A percentile compares a stretch with the other conserved stretches of the same genome.
phyloP scores from a whole-genome alignment of 2,888 invertebrate species.

The Oscheius sp. region DNA sequence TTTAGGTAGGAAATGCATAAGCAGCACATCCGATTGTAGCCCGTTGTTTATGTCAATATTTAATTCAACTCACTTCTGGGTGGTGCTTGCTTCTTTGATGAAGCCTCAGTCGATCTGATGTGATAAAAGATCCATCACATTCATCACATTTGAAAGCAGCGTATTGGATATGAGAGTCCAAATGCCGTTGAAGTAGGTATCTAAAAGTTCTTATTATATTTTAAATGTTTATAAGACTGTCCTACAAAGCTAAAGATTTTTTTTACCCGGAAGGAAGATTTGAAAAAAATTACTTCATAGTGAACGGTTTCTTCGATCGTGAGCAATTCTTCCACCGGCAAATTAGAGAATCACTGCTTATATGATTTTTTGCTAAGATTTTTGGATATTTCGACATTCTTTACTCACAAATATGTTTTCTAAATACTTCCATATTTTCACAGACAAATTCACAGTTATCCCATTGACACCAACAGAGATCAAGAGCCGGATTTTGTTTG shows the following conservation, averaged over 20 bases:
- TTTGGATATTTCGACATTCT: neutral
- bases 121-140: constrained; percentile 9
- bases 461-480: constrained; percentile 19
- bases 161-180: constrained; percentile 9
- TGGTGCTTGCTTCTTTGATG: neutral
- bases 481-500: too few species aligned
- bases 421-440: neutral
- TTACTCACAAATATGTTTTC: constrained; percentile 14
- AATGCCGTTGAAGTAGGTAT: constrained; percentile 22
- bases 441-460: constrained; percentile 16
- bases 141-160: constrained; percentile 5
- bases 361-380: neutral
- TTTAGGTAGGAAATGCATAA: too few species aligned
- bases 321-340: constrained; percentile 2
- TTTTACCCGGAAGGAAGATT: too few species aligned
- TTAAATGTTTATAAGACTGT: too few species aligned
- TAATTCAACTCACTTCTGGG: neutral
- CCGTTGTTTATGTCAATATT: neutral
- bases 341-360: neutral
- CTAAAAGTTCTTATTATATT: too few species aligned
- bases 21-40: too few species aligned
- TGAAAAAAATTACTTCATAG: too few species aligned
- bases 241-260: too few species aligned
- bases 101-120: constrained; percentile 7
- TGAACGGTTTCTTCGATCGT: neutral